These are phyloP conservation scores for Malthinus seriepunctatus DNA, from an alignment of 2,888 invertebrate species.

Conservation along the genomic window DNA sequence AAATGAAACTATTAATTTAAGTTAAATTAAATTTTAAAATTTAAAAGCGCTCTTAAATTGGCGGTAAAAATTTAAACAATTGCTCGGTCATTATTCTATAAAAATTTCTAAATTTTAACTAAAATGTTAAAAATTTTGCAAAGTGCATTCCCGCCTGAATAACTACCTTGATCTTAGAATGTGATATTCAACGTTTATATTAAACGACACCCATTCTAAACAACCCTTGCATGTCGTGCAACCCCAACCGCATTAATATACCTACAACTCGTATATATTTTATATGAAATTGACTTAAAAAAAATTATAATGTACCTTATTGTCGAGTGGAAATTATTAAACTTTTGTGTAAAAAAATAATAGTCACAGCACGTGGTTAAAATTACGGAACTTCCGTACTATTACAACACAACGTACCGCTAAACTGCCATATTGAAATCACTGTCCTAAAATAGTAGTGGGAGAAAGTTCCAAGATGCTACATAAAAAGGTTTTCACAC, in stretches of 20 bases:
- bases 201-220: slow-evolving; percentile 6
- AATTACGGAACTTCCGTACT: slow-evolving; percentile 10
- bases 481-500: neutral
- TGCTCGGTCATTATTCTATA: neutral
- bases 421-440: slow-evolving; percentile 18
- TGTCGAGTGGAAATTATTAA: too few relatives aligned
- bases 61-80: neutral
- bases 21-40: neutral
- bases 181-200: neutral
- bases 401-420: slow-evolving; percentile 4
- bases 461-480: neutral
- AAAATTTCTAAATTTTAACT: neutral
- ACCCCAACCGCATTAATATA: neutral
- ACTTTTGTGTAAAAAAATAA: neutral
- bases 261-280: too few relatives aligned
- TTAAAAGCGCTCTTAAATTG: neutral
- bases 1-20: neutral
- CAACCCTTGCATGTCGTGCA: slow-evolving; percentile 10
- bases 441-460: slow-evolving; percentile 5
- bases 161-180: slow-evolving; percentile 13
- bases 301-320: too few relatives aligned
- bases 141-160: slow-evolving; percentile 7
- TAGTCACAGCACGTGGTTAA: slow-evolving; percentile 14
- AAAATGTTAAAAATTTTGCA: neutral
- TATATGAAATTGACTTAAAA: too few relatives aligned